phyloP scores from a whole-genome alignment of 1,140 invertebrate species.

The Cephus cinctus region DNA sequence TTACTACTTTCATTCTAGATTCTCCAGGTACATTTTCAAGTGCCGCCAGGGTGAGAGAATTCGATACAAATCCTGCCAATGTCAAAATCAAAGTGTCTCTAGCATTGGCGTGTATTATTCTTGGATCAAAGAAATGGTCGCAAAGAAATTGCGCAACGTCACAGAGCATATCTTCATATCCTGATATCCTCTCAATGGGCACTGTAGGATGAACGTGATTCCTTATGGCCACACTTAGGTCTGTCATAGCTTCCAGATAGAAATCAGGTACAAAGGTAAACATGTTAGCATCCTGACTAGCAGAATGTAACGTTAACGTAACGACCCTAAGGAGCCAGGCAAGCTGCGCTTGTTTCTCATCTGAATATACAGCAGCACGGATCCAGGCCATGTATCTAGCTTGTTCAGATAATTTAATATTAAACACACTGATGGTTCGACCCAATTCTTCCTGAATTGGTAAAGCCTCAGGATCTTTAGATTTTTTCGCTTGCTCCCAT shows the following conservation, averaged over 20 bases:
- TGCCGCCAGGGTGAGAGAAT: slow-evolving; percentile 59
- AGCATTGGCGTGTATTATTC: slow-evolving; percentile 74
- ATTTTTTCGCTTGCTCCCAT: slow-evolving; percentile 38
- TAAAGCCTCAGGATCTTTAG: slow-evolving; percentile 30
- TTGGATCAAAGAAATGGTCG: slow-evolving; percentile 71
- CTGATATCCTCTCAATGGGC: slow-evolving; percentile 59
- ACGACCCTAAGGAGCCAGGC: slow-evolving; percentile 64
- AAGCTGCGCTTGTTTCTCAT: slow-evolving; percentile 61
- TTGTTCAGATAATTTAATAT: slow-evolving; percentile 60
- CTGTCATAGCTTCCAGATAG: slow-evolving; percentile 74
- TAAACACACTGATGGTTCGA: slow-evolving; percentile 56
- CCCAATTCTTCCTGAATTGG: slow-evolving; percentile 53
- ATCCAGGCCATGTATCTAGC: slow-evolving; percentile 67
- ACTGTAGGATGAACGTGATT: slow-evolving; percentile 67
- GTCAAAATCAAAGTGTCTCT: slow-evolving; percentile 77
- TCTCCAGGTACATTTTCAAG: slow-evolving; percentile 64
- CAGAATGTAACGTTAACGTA: slow-evolving; percentile 58
- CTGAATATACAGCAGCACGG: slow-evolving; percentile 61
- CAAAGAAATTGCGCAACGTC: slow-evolving; percentile 73
- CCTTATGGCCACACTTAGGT: slow-evolving; percentile 61
- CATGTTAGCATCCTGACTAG: slow-evolving; percentile 64
- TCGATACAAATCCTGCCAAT: slow-evolving; percentile 70
- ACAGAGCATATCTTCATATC: slow-evolving; percentile 58
- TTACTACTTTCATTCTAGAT: slow-evolving; percentile 60
- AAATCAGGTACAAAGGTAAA: slow-evolving; percentile 82